These are phyloP conservation scores for Drosophila guanche DNA, from an alignment of 1,140 invertebrate species.

Conservation along the genomic window DNA sequence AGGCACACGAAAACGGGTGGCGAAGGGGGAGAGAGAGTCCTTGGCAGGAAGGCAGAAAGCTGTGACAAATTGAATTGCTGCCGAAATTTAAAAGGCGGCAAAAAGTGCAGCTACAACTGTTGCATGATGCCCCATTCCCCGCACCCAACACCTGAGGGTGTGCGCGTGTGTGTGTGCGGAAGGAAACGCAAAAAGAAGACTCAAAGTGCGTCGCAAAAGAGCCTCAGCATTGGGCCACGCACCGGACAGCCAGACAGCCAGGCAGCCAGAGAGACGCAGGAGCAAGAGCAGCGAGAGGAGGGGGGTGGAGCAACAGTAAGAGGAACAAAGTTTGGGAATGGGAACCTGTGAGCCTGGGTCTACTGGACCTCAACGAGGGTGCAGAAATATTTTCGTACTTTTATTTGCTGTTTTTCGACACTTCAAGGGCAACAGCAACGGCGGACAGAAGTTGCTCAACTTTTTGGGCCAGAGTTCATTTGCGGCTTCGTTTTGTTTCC, in stretches of 20 bases:
- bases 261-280: neutral
- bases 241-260: constrained; percentile 5
- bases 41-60: constrained; percentile 3
- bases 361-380: too few relatives aligned
- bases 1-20: neutral
- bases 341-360: too few relatives aligned
- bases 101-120: constrained; percentile 40
- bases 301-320: neutral
- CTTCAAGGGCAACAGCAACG: constrained; percentile 52
- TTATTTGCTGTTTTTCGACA: constrained; percentile 42
- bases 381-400: neutral
- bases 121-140: constrained; percentile 12
- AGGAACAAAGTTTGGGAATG: neutral
- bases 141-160: neutral
- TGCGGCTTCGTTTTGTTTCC: constrained; percentile 16
- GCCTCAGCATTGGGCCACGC: neutral
- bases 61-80: constrained; percentile 45
- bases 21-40: neutral
- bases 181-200: constrained; percentile 37
- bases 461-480: constrained; percentile 21
- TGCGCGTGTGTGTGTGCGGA: neutral
- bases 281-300: too few relatives aligned
- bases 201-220: constrained; percentile 9
- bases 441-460: constrained; percentile 32
- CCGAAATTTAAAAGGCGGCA: constrained; percentile 47